Base-by-base conservation (phyloP, 2,888 invertebrate species). In the Agrypnus murinus region DNA sequence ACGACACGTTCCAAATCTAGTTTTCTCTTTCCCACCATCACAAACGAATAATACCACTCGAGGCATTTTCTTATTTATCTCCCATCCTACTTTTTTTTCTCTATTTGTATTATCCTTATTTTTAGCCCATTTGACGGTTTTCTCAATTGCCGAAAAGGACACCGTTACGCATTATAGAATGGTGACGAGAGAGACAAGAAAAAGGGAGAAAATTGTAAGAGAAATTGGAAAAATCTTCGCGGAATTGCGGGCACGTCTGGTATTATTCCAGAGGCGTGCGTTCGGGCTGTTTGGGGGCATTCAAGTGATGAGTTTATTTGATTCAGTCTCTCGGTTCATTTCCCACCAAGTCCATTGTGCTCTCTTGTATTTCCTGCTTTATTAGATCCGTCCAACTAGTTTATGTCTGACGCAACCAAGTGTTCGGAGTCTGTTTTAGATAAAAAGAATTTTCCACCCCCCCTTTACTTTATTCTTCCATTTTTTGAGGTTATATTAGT, bases 191-290 rank as follows among this genome's bases (percentile, higher is more conserved):
- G 76, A 77, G 76, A 77, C 66, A 68, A 72, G 77, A 74, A 75
- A 76, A 73, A 70, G 73, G 72, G 53, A 65, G 76, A 78, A 79
- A 77, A 82, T 81, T 80, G 81, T 77, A 69, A 77, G 75, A 79
- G 80, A 82, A 81, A 82, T 82, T 83, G 82, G 81, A 82, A 82
- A 82, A 81, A 82, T 81, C 81, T 81, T 77, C 77, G 78, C 77
- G 75, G 76, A 81, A 81, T 80, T 77, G 80, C 80, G 70, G 71
- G 73, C 75, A 75, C 70, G 75, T 77, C 71, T 73, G 74, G 76
- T 79, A 79, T 79, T 81, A 81, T 82, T 81, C 81, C 78, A 77
- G 73, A 71, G 79, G 80, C 80, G 82, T 80, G 76, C 77, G 63
- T 57, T 64, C 70, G 73, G 75, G 72, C 70, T 74, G 75, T 74